phyloP scores from a whole-genome alignment of 1,140 invertebrate species.

The Cardiocondyla obscurior region DNA sequence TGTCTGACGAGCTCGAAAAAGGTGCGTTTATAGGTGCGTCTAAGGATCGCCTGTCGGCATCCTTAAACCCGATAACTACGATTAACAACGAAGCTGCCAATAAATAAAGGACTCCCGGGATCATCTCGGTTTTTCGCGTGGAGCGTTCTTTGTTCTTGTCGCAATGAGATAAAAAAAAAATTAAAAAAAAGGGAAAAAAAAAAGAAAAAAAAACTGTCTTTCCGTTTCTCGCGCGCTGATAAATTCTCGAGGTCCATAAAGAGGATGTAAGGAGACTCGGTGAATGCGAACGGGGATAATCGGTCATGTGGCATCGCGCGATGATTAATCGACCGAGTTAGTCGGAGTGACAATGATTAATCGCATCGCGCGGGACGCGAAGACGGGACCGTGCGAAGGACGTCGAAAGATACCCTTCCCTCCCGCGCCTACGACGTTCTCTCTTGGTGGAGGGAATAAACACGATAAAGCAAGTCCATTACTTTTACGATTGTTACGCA shows the following conservation, averaged over 20 bases:
- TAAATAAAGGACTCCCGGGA: background rate
- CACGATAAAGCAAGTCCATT: too few relatives aligned
- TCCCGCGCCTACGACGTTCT: too few relatives aligned
- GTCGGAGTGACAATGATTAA: constrained; percentile 3
- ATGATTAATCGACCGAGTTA: background rate
- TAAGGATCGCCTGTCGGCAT: background rate
- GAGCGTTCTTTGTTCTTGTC: too few relatives aligned
- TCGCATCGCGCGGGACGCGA: background rate
- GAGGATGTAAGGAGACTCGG: background rate
- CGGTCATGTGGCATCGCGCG: background rate
- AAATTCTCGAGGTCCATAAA: background rate
- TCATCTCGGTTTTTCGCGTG: background rate
- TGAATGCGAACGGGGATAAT: background rate
- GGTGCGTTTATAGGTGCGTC: background rate
- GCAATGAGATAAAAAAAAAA: too few relatives aligned
- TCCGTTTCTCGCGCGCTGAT: too few relatives aligned
- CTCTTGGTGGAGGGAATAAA: too few relatives aligned
- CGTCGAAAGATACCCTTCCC: background rate
- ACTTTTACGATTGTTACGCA: too few relatives aligned
- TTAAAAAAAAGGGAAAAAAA: too few relatives aligned
- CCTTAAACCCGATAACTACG: too few relatives aligned
- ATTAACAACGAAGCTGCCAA: constrained; percentile 9
- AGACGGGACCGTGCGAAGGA: background rate
- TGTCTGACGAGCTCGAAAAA: constrained; percentile 24
- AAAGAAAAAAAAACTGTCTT: too few relatives aligned